Conservation (phyloP, 2,888 invertebrate species). For the Tachina grossa region DNA sequence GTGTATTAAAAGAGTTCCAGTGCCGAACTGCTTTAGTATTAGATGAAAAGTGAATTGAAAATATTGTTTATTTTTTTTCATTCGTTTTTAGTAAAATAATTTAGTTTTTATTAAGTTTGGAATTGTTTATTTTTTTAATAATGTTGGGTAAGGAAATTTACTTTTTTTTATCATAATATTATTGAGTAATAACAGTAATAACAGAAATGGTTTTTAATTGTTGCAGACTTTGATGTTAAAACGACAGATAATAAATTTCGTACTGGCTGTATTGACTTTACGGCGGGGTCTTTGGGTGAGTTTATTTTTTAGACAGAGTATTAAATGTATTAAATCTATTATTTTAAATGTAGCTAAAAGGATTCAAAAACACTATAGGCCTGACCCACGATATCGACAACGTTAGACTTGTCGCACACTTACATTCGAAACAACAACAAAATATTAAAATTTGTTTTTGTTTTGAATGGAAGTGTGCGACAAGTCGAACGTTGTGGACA, state of each 20-base stretch:
- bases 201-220: background rate
- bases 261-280: constrained; percentile 89
- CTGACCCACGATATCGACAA: too few relatives aligned
- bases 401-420: too few relatives aligned
- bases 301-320: constrained; percentile 27
- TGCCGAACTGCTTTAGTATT: constrained; percentile 31
- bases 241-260: constrained; percentile 64
- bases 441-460: too few relatives aligned
- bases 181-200: background rate
- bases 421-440: too few relatives aligned
- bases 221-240: constrained; percentile 58
- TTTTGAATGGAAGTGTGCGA: too few relatives aligned
- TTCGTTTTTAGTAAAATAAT: constrained; percentile 38
- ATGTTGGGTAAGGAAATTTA: constrained; percentile 60
- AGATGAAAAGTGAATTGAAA: background rate
- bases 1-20: constrained; percentile 57
- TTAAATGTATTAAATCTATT: constrained; percentile 10
- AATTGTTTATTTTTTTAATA: constrained; percentile 14
- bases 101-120: constrained; percentile 8
- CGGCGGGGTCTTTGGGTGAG: constrained; percentile 91
- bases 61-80: constrained; percentile 15
- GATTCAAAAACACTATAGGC: too few relatives aligned
- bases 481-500: too few relatives aligned
- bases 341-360: background rate
- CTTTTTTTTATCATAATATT: background rate